Evolutionary conservation across 1,140 invertebrate species (phyloP).

Genomic region (Aleiodes sp.): DNA sequence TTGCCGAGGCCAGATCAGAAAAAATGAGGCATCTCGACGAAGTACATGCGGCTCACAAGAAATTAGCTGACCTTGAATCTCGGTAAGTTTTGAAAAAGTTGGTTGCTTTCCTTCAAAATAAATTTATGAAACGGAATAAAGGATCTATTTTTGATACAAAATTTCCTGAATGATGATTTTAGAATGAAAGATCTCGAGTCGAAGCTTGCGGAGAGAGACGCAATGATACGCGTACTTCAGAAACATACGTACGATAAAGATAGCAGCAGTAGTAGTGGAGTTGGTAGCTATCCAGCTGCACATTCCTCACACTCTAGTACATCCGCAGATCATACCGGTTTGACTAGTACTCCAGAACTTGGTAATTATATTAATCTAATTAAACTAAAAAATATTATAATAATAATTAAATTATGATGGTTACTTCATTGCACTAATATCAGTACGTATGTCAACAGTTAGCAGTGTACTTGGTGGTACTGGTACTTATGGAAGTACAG

Average conservation of each 20-base stretch:
- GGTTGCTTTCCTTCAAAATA: no score
- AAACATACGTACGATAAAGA: slow-evolving; percentile 80
- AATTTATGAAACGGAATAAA: background rate
- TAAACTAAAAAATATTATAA: slow-evolving; percentile 5
- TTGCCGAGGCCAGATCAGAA: slow-evolving; percentile 85
- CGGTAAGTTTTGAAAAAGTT: slow-evolving; percentile 63
- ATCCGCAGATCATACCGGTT: slow-evolving; percentile 59
- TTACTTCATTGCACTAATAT: slow-evolving; percentile 21
- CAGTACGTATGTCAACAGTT: slow-evolving; percentile 52
- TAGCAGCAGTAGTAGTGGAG: slow-evolving; percentile 66
- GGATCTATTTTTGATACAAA: slow-evolving; percentile 10
- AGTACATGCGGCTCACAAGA: slow-evolving; percentile 84
- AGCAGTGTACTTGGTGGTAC: slow-evolving; percentile 69
- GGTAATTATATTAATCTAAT: slow-evolving; percentile 46
- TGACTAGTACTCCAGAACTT: slow-evolving; percentile 61
- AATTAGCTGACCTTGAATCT: slow-evolving; percentile 83
- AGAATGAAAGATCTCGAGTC: slow-evolving; percentile 89
- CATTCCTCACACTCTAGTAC: slow-evolving; percentile 65
- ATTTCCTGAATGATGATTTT: slow-evolving; percentile 39
- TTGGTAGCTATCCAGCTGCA: slow-evolving; percentile 62
- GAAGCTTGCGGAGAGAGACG: slow-evolving; percentile 86
- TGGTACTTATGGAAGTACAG: slow-evolving; percentile 70
- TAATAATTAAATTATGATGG: background rate
- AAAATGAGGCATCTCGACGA: slow-evolving; percentile 90
- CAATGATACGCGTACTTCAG: slow-evolving; percentile 89